Base-by-base conservation (phyloP, 2,113 vertebrate species). In the Chloropsis cyanopogon region DNA sequence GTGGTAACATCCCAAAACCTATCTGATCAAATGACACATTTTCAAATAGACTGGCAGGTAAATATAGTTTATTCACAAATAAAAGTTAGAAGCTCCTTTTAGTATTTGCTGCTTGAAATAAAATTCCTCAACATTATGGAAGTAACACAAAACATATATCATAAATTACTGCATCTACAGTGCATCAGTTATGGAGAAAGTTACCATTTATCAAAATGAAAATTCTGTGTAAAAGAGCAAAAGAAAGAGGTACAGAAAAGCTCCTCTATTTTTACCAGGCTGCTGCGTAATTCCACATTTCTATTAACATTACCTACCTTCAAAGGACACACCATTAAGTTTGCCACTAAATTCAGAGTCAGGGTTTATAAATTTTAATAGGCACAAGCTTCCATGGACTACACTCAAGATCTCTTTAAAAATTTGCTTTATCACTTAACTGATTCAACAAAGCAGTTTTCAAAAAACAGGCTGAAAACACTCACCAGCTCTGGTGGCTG, bases 401-500 rank as follows among this genome's bases (percentile, higher is more conserved):
- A 80, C 6, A 28, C 11, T 66, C 12, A 41, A 50, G 9, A 64
- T 37, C 12, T 41, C 13, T 31, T 54, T 33, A 37, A 37, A 10
- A 50, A 8, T 13, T 8, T 22, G 20, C 1, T 6, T 28, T 60
- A 72, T 5, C 22, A 29, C 16, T 61, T 44, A 35, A 29, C 6
- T 41, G 25, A 33, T 41, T 54, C 37, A 78, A 49, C 21, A 77
- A n/a, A 96, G 19, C 87, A 29, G 15, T 59, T 88, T 79, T 41
- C 46, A 54, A 59, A 64, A 47, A 42, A 31, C 7, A 83, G 14
- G 10, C 0, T 46, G 35, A 52, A 61, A 35, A 47, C 12, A 97
- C 96, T 97, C 47, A 97, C 96, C 96, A 97, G 0, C 59, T 97
- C 97, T 44, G 97, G 97, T 14, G 97, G 95, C 46, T 97, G 96